Evolutionary conservation across 2,888 invertebrate species (phyloP).

Genomic region (Leptura quadrifasciata): DNA sequence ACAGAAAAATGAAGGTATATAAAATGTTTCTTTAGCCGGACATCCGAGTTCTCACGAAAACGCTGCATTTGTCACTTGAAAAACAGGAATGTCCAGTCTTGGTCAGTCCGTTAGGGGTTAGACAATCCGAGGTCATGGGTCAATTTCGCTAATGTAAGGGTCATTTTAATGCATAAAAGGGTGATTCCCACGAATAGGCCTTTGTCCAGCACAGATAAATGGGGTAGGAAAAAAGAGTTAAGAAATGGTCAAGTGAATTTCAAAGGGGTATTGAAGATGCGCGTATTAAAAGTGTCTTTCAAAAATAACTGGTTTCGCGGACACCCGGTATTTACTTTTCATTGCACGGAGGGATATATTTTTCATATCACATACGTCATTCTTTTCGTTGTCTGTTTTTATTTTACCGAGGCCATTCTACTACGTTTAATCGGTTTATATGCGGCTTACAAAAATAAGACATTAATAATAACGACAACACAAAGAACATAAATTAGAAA

Average conservation of each 20-base stretch:
- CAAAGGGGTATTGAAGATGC: slow-evolving; percentile 61
- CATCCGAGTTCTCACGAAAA: slow-evolving; percentile 66
- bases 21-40: slow-evolving; percentile 57
- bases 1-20: slow-evolving; percentile 42
- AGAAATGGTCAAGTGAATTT: slow-evolving; percentile 69
- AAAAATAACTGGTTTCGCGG: slow-evolving; percentile 65
- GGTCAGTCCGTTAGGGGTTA: slow-evolving; percentile 71
- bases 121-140: slow-evolving; percentile 62
- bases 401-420: slow-evolving; percentile 28
- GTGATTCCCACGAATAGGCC: slow-evolving; percentile 67
- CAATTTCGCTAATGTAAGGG: slow-evolving; percentile 64
- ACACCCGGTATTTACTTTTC: slow-evolving; percentile 61
- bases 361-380: slow-evolving; percentile 45
- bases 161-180: slow-evolving; percentile 65
- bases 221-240: slow-evolving; percentile 61
- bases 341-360: slow-evolving; percentile 52
- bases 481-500: slow-evolving; percentile 27
- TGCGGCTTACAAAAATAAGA: slow-evolving; percentile 33
- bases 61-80: slow-evolving; percentile 65
- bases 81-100: slow-evolving; percentile 71
- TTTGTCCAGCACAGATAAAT: slow-evolving; percentile 65
- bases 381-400: slow-evolving; percentile 32
- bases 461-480: slow-evolving; percentile 26
- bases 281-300: slow-evolving; percentile 57
- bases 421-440: slow-evolving; percentile 35